A percentile compares a stretch with the other conserved stretches of the same genome.
Evolutionary conservation across 1,140 invertebrate species (phyloP).

Genomic region (Atta cephalotes): DNA sequence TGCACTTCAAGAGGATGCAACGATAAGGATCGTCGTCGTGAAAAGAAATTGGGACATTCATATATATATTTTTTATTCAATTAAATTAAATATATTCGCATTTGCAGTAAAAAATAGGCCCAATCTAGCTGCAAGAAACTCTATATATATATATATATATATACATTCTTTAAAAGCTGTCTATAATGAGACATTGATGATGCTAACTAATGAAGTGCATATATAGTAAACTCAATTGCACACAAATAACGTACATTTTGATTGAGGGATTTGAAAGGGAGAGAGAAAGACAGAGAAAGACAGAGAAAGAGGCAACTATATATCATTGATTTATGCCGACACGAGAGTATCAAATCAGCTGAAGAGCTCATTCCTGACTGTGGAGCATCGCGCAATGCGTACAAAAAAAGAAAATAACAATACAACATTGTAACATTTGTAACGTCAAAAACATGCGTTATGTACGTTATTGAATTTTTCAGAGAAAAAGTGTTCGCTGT

Average conservation of each 20-base stretch:
- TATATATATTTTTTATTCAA: background rate
- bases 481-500: background rate
- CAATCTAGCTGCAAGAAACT: background rate
- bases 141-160: background rate
- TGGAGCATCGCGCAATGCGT: background rate
- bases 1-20: background rate
- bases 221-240: slow-evolving; percentile 4
- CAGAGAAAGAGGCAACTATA: background rate
- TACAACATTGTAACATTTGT: background rate
- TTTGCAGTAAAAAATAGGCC: background rate
- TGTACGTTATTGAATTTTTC: no score
- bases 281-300: background rate
- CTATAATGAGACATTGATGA: background rate
- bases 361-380: background rate
- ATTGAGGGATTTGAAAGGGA: background rate
- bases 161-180: background rate
- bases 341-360: background rate
- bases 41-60: background rate
- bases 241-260: background rate
- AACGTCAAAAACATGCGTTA: background rate
- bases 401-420: no score
- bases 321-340: background rate
- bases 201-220: background rate
- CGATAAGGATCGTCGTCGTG: background rate
- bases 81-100: background rate